A percentile compares a stretch with the other conserved stretches of the same genome.
phyloP scores from a whole-genome alignment of 64 coral and sea anemone genomes.

The Acropora yongei region DNA sequence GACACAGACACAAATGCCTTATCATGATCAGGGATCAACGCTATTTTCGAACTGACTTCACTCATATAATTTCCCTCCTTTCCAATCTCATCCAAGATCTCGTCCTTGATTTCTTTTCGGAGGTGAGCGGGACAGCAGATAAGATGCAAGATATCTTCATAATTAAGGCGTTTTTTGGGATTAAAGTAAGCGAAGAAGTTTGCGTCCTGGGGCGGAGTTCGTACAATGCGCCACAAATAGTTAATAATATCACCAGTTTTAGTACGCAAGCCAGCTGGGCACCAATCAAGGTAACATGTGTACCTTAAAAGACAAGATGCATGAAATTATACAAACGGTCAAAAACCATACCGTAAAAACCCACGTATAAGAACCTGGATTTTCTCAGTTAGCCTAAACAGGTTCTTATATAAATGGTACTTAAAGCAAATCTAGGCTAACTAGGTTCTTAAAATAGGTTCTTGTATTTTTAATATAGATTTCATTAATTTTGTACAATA shows the following conservation, averaged over 20 bases:
- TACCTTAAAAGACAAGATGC: not conserved
- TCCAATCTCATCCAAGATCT: not conserved
- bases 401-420: too few species aligned
- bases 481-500: too few species aligned
- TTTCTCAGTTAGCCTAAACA: too few species aligned
- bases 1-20: constrained; percentile 18
- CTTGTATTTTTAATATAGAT: too few species aligned
- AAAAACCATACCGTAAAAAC: too few species aligned
- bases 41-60: not conserved
- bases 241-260: not conserved
- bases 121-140: constrained; percentile 35
- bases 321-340: not conserved
- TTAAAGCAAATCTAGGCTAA: too few species aligned
- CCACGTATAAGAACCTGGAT: too few species aligned
- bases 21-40: not conserved
- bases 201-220: not conserved
- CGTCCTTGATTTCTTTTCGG: not conserved
- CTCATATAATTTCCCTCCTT: not conserved
- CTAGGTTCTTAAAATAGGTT: too few species aligned
- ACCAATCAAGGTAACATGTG: constrained; percentile 3
- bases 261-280: not conserved
- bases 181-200: constrained; percentile 36
- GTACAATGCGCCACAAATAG: constrained; percentile 15
- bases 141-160: constrained; percentile 24
- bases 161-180: not conserved